Evolutionary conservation across 2,888 invertebrate species (phyloP).

Genomic region (Philereme transversata): DNA sequence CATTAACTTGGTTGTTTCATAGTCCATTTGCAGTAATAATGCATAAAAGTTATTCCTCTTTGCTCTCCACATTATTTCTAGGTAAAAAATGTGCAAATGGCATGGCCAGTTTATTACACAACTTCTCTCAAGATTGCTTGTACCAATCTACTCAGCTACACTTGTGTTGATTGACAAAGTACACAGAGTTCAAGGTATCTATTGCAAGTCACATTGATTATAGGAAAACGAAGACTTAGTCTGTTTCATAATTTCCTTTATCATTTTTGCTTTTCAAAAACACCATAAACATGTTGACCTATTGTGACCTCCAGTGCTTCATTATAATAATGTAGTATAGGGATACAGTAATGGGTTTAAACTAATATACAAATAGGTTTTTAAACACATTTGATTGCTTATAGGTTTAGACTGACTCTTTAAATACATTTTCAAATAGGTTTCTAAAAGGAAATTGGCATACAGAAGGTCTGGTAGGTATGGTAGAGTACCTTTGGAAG

Average conservation of each 20-base stretch:
- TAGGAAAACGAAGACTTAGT: background rate
- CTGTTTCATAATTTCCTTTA: conserved; percentile 6
- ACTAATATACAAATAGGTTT: too few species aligned
- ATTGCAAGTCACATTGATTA: conserved; percentile 2
- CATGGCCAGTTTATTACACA: conserved; percentile 58
- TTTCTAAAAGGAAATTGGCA: too few species aligned
- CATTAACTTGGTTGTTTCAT: background rate
- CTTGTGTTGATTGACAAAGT: background rate
- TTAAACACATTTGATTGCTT: too few species aligned
- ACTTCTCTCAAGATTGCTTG: conserved; percentile 50
- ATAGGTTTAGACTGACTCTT: too few species aligned
- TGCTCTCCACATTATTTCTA: background rate
- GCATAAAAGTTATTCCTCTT: background rate
- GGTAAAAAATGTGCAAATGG: conserved; percentile 29
- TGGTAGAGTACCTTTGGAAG: too few species aligned
- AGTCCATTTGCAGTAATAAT: conserved; percentile 1
- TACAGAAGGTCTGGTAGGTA: too few species aligned
- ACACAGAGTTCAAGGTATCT: conserved; percentile 23
- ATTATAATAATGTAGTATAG: conserved; percentile 5
- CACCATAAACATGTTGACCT: conserved; percentile 37
- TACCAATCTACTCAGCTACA: conserved; percentile 27
- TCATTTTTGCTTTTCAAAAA: conserved; percentile 1
- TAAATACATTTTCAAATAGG: too few species aligned
- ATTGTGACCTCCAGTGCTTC: conserved; percentile 43
- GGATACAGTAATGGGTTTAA: too few species aligned